These are phyloP conservation scores for Prionace glauca DNA, from an alignment of 2,797 vertebrate genomes.

Conservation along the genomic window DNA sequence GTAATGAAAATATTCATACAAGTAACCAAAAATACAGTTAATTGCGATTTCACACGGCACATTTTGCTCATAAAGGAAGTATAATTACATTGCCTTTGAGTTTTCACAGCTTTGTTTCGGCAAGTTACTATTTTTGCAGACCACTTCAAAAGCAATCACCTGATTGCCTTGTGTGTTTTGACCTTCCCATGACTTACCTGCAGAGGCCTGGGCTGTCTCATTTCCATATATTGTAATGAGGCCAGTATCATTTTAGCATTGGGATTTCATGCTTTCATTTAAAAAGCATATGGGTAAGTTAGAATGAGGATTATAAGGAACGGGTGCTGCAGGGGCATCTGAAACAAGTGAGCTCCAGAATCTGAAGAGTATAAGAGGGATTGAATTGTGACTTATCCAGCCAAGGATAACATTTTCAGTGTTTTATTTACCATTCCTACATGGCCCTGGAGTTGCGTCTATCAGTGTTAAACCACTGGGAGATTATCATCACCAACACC, in stretches of 20 bases:
- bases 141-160: neutral
- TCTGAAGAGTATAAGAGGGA: neutral
- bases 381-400: neutral
- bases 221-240: neutral
- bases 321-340: neutral
- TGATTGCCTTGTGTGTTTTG: neutral
- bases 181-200: neutral
- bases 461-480: neutral
- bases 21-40: neutral
- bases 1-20: neutral
- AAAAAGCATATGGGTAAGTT: neutral
- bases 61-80: neutral
- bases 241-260: neutral
- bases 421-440: neutral
- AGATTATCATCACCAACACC: neutral
- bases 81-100: neutral
- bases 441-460: neutral
- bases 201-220: neutral
- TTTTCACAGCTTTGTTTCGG: neutral
- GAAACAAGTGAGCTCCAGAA: neutral
- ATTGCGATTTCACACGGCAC: neutral
- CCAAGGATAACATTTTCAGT: neutral
- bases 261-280: neutral
- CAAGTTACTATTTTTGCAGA: neutral
- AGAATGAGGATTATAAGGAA: neutral